These are phyloP conservation scores for Epizoanthus ramosus DNA, from an alignment of 92 coral and sea anemone species.

Conservation along the genomic window DNA sequence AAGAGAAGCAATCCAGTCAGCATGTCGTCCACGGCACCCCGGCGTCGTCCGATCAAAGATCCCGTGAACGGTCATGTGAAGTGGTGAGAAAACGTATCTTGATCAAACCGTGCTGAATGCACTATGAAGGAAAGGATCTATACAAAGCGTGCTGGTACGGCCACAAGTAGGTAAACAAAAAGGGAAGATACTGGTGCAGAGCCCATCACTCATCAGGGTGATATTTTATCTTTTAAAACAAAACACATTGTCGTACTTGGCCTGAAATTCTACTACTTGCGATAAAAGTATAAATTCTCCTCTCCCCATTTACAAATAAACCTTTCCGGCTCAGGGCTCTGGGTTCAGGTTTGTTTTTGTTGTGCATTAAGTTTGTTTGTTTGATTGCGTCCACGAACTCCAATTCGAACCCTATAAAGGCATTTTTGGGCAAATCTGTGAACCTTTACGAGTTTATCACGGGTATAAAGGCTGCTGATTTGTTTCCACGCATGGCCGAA, in stretches of 20 bases:
- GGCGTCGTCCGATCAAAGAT: neutral
- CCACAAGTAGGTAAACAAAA: neutral
- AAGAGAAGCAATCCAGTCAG: neutral
- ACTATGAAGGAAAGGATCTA: too few species aligned
- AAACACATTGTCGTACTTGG: too few species aligned
- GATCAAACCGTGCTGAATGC: slow-evolving; percentile 3
- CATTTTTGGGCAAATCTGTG: neutral
- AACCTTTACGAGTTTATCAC: neutral
- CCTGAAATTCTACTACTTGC: neutral
- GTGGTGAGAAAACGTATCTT: slow-evolving; percentile 12
- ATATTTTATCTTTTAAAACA: neutral
- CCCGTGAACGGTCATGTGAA: neutral
- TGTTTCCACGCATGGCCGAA: neutral
- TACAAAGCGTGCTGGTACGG: neutral
- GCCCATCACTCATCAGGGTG: too few species aligned
- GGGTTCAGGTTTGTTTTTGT: neutral
- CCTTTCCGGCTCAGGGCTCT: slow-evolving; percentile 7
- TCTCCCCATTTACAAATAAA: neutral
- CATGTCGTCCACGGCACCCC: neutral
- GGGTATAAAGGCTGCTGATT: neutral
- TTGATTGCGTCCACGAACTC: neutral
- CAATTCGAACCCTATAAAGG: neutral
- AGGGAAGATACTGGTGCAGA: neutral
- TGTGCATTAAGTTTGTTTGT: neutral
- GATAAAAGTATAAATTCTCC: neutral